A percentile compares a stretch with the other conserved stretches of the same genome.
phyloP scores from a whole-genome alignment of 2,888 invertebrate species.

The Thereva nobilitata region DNA sequence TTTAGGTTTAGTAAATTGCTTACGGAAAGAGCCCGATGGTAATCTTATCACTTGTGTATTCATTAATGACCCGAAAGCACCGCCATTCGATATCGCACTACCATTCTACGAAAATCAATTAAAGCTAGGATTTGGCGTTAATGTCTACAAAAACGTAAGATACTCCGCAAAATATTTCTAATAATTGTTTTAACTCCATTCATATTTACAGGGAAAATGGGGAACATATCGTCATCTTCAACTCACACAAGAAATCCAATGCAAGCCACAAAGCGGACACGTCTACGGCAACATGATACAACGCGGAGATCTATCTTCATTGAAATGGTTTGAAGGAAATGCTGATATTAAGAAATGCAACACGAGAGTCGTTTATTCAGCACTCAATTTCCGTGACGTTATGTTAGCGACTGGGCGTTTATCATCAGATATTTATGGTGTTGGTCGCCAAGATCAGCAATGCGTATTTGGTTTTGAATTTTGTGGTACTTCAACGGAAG shows the following conservation, averaged over 20 bases:
- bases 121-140: conserved; percentile 75
- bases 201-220: conserved; percentile 56
- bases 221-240: conserved; percentile 86
- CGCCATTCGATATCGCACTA: conserved; percentile 67
- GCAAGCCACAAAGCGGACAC: conserved; percentile 63
- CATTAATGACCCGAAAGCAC: conserved; percentile 67
- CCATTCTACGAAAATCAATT: conserved; percentile 70
- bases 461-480: conserved; percentile 72
- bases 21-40: conserved; percentile 79
- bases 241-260: conserved; percentile 60
- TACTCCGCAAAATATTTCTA: background rate
- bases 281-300: conserved; percentile 76
- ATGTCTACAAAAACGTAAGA: conserved; percentile 68
- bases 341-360: conserved; percentile 62
- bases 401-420: conserved; percentile 93
- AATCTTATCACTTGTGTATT: conserved; percentile 66
- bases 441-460: conserved; percentile 66
- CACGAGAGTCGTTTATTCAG: conserved; percentile 64
- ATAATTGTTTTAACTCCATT: background rate
- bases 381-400: conserved; percentile 91
- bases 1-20: conserved; percentile 85
- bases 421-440: conserved; percentile 77
- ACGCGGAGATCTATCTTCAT: conserved; percentile 82
- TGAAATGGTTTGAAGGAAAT: conserved; percentile 81
- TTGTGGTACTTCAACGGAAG: conserved; percentile 62